Evolutionary conservation across 1,140 invertebrate species (phyloP).

Genomic region (Ctenoplectra terminalis): DNA sequence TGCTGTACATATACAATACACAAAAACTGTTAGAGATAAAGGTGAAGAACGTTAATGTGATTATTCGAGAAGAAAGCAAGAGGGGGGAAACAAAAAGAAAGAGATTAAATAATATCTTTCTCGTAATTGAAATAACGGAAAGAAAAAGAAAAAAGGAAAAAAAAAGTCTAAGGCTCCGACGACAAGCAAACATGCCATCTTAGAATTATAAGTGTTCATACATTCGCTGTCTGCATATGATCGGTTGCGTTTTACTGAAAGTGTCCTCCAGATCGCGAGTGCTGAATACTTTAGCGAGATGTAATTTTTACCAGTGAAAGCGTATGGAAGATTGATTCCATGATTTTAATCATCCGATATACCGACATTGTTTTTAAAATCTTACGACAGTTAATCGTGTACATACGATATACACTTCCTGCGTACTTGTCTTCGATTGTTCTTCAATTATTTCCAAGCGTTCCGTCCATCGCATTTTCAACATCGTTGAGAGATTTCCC

Average conservation of each 20-base stretch:
- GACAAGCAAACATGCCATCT: conserved; percentile 72
- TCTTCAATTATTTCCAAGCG: conserved; percentile 39
- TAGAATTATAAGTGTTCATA: conserved; percentile 68
- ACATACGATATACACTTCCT: conserved; percentile 28
- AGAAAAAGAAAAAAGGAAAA: conserved; percentile 28
- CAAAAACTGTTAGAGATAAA: conserved; percentile 74
- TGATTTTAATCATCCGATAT: background rate
- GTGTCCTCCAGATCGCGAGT: conserved; percentile 18
- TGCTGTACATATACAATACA: conserved; percentile 79
- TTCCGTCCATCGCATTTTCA: conserved; percentile 51
- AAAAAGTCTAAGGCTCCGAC: conserved; percentile 44
- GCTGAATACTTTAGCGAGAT: conserved; percentile 35
- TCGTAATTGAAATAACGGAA: no score
- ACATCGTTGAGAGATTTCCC: conserved; percentile 12
- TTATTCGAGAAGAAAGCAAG: conserved; percentile 42
- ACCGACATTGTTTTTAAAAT: conserved; percentile 11
- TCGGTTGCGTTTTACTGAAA: conserved; percentile 68
- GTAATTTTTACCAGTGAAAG: conserved; percentile 1
- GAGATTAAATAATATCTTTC: conserved; percentile 46
- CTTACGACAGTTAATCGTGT: conserved; percentile 33
- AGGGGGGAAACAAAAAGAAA: conserved; percentile 17
- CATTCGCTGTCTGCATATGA: conserved; percentile 73
- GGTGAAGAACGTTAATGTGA: conserved; percentile 45
- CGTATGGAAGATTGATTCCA: background rate
- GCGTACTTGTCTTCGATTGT: conserved; percentile 24